These are phyloP conservation scores for Sphenodon punctatus DNA, from an alignment of 2,797 vertebrate genomes.

Conservation along the genomic window DNA sequence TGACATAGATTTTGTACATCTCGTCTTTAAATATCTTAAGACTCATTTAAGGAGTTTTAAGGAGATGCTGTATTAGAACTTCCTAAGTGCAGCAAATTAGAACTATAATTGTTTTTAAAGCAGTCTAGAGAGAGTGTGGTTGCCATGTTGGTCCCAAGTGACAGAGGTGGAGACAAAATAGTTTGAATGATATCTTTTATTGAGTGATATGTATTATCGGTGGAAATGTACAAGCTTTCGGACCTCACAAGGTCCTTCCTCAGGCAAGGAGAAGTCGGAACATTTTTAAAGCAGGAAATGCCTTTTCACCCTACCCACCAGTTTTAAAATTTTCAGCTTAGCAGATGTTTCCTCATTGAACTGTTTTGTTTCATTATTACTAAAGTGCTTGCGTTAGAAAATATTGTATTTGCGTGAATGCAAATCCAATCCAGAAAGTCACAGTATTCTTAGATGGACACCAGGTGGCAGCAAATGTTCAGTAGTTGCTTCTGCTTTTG, in stretches of 20 bases:
- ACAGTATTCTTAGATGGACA: constrained; percentile 12
- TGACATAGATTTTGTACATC: no score
- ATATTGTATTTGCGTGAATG: background rate
- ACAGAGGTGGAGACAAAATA: no score
- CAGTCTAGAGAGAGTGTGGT: no score
- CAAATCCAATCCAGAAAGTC: no score
- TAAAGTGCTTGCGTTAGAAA: background rate
- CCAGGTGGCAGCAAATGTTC: constrained; percentile 74
- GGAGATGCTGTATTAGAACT: background rate
- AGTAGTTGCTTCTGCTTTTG: constrained; percentile 29
- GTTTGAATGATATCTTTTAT: no score
- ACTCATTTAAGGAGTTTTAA: no score
- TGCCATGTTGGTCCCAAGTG: no score
- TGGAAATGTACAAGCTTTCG: no score
- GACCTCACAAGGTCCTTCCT: no score
- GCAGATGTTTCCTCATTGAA: background rate
- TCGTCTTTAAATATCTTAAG: no score
- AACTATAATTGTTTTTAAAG: background rate
- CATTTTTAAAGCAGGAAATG: background rate
- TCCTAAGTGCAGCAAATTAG: background rate
- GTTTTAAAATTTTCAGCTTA: background rate
- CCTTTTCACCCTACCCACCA: background rate
- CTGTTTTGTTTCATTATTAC: background rate
- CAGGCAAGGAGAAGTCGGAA: no score
- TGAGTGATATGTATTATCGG: no score